Percentiles rank a stretch among this genome's conserved stretches.
Conservation (phyloP, 2,797 vertebrate genomes). For the Urocyon cinereoargenteus region DNA sequence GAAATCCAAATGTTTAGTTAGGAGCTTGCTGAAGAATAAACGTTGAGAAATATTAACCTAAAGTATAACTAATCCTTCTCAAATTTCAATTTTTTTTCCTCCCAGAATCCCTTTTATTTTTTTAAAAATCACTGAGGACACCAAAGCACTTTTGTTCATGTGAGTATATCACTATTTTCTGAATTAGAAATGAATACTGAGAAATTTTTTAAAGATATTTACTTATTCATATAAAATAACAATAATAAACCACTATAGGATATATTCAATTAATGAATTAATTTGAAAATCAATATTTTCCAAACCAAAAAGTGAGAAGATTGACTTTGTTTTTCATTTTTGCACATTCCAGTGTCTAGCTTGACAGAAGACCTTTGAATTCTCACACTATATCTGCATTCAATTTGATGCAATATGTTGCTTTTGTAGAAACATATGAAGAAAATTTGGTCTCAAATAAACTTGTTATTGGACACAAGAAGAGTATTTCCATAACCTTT, state of each 20-base stretch:
- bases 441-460: not conserved
- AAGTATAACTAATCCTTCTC: not conserved
- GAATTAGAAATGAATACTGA: not conserved
- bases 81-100: not conserved
- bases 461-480: not conserved
- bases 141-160: not conserved
- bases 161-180: not conserved
- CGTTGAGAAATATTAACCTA: conserved; percentile 28
- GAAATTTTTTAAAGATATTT: not conserved
- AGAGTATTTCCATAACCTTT: not conserved
- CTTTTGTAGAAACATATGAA: not conserved
- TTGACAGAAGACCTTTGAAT: not conserved
- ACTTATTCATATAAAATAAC: not conserved
- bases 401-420: not conserved
- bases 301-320: not conserved
- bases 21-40: not conserved
- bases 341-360: not conserved
- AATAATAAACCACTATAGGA: not conserved
- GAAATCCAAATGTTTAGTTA: conserved; percentile 12
- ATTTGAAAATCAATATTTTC: not conserved
- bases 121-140: conserved; percentile 16
- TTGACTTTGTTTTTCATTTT: not conserved
- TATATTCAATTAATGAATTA: not conserved
- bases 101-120: not conserved
- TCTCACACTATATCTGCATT: not conserved